Evolutionary conservation across 2,888 invertebrate species (phyloP).

Genomic region (Escarpia spicata): DNA sequence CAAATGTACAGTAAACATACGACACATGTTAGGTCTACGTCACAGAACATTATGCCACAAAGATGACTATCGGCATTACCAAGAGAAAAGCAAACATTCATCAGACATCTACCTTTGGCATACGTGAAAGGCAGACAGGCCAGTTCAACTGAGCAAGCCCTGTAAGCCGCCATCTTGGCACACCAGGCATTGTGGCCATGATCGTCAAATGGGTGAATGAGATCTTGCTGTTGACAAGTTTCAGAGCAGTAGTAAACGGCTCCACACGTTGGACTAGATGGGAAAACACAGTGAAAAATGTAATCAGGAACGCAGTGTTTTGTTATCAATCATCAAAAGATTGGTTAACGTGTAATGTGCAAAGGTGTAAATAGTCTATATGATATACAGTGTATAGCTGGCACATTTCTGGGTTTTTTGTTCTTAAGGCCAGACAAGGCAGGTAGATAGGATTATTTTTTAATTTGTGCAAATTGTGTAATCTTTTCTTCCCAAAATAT

Average conservation of each 20-base stretch:
- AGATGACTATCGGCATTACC: background rate
- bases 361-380: too few relatives aligned
- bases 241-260: constrained; percentile 6
- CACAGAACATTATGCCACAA: background rate
- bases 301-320: too few relatives aligned
- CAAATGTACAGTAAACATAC: too few relatives aligned
- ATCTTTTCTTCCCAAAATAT: too few relatives aligned
- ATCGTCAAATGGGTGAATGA: background rate
- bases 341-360: too few relatives aligned
- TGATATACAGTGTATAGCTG: too few relatives aligned
- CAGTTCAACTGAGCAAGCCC: background rate
- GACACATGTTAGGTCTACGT: background rate
- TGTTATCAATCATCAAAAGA: too few relatives aligned
- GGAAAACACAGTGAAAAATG: background rate
- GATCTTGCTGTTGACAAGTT: background rate
- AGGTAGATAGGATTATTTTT: too few relatives aligned
- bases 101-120: background rate
- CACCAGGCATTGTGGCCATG: background rate
- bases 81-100: background rate
- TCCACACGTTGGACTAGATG: background rate
- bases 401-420: too few relatives aligned
- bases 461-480: too few relatives aligned
- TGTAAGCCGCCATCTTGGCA: background rate
- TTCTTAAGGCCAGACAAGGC: too few relatives aligned
- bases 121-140: background rate